A percentile compares a stretch with the other conserved stretches of the same genome.
phyloP scores from a whole-genome alignment of 2,888 invertebrate species.

The Drosophila prostipennis region DNA sequence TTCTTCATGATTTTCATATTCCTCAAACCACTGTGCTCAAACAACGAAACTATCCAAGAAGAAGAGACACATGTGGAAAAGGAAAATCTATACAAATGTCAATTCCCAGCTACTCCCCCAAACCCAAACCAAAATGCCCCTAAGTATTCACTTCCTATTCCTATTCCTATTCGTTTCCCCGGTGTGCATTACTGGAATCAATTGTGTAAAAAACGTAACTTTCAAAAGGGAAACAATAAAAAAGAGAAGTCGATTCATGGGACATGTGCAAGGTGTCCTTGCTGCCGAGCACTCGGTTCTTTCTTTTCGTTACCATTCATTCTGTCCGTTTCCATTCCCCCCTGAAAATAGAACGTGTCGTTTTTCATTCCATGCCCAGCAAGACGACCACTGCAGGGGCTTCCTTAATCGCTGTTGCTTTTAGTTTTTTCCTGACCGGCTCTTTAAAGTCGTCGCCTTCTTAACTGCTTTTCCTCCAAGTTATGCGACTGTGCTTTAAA shows the following conservation, averaged over 20 bases:
- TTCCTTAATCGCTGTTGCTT: constrained; percentile 50
- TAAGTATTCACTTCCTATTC: not conserved
- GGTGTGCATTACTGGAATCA: constrained; percentile 57
- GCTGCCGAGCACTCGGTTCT: constrained; percentile 8
- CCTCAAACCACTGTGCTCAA: constrained; percentile 2
- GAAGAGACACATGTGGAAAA: constrained; percentile 47
- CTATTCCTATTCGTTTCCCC: not conserved
- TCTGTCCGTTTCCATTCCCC: not conserved
- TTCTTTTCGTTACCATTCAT: not conserved
- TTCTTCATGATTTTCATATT: not conserved
- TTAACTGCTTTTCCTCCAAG: constrained; percentile 9
- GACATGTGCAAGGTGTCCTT: constrained; percentile 51
- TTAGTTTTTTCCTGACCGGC: constrained; percentile 6
- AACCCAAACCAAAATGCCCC: not conserved
- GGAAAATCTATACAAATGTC: constrained; percentile 65
- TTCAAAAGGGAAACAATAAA: constrained; percentile 21
- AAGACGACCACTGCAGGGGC: constrained; percentile 76
- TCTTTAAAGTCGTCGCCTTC: constrained; percentile 17
- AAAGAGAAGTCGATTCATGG: constrained; percentile 31
- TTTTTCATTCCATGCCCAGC: constrained; percentile 69
- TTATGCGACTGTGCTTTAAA: constrained; percentile 6
- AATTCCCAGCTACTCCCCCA: constrained; percentile 9
- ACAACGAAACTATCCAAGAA: constrained; percentile 6
- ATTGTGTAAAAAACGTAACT: constrained; percentile 74
- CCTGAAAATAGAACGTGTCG: constrained; percentile 65